Evolutionary conservation across 2,113 vertebrate genomes (phyloP), one percentile per base, ranked within the genome.

Genomic region (Semnopithecus entellus): DNA sequence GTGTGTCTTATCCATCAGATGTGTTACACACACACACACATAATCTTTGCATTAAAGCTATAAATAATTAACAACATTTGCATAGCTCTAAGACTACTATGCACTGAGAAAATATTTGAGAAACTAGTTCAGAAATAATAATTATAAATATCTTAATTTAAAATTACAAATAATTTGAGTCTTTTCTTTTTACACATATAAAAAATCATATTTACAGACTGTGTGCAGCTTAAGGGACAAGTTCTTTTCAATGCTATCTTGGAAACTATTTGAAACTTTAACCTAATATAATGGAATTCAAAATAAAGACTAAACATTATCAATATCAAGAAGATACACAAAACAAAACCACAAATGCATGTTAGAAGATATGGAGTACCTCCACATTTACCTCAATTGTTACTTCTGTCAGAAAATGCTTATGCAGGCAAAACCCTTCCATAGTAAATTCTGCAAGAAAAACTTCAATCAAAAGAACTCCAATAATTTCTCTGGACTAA

Each of bases 151-250:
- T 81, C 18, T 80, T 66, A 84, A 91, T 68, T 73, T 95, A 80
- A 96, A 96, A 92, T 94, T 57, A 61, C 59, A 95, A 87, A 93
- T 90, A 95, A 92, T 83, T 86, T 59, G 7, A 76, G n/a, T 64
- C 50, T 40, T 95, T 93, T 92, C 61, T 91, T 87, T 66, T 25
- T 87, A 48, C 23, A 84, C 57, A 81, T 52, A 48, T 81, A 95
- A 96, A 89, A 72, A 61, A 76, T 76, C 50, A 43, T 79, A 76
- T 88, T 90, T 95, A 92, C 43, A 95, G 73, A 97, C 73, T 25
- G 11, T 59, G 23, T 64, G 16, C 18, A 87, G 48, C 59, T 96
- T 93, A 94, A 91, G 17, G 57, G 81, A 84, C 20, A 90, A 75
- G 16, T 83, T 95, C 81, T 59, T 95, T 97, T 90, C 70, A 45